These are phyloP conservation scores for Macrotis lagotis DNA, from an alignment of 2,113 vertebrate genomes.

Conservation along the genomic window DNA sequence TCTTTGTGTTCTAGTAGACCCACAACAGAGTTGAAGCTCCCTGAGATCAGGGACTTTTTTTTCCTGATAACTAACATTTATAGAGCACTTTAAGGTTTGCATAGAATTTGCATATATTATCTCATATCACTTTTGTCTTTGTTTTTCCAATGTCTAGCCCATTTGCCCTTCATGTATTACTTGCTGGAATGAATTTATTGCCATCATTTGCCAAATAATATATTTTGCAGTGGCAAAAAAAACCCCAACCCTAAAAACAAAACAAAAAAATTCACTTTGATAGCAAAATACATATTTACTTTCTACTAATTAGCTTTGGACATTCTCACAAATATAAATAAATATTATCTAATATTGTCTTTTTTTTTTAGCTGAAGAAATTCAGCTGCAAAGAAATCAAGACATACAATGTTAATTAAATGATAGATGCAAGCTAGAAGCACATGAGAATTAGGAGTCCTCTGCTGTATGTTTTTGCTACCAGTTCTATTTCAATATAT, in stretches of 20 bases:
- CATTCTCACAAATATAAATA: background rate
- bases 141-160: background rate
- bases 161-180: background rate
- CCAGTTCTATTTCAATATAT: background rate
- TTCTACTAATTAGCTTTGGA: background rate
- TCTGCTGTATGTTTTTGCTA: rapidly evolving
- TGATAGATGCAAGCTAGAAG: rapidly evolving
- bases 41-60: background rate
- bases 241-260: too few species aligned
- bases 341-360: background rate
- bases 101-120: background rate
- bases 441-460: background rate
- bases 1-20: background rate
- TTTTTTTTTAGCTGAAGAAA: background rate
- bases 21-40: background rate
- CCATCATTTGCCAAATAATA: background rate
- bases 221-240: background rate
- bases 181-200: background rate
- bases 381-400: background rate
- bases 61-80: background rate
- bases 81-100: background rate
- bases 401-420: rapidly evolving
- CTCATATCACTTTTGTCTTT: background rate
- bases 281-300: background rate
- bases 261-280: too few species aligned